Evolutionary conservation across 1,140 invertebrate species (phyloP).

Genomic region (Riptortus pedestris): DNA sequence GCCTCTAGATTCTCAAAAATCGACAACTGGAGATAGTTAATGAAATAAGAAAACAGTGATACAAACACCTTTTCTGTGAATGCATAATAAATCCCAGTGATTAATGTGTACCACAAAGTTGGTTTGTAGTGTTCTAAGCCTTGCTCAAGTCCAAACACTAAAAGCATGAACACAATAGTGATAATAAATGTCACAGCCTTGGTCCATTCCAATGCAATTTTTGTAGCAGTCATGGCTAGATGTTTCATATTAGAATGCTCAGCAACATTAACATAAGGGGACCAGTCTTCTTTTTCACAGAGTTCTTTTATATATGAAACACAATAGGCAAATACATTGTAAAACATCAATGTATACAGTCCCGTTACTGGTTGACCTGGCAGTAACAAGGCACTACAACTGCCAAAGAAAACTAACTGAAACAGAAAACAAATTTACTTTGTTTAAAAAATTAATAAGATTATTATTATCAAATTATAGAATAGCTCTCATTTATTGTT

Average conservation of each 20-base stretch:
- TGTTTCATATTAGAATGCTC: conserved; percentile 61
- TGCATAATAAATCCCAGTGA: conserved; percentile 59
- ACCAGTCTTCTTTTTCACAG: conserved; percentile 63
- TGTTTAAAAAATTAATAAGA: conserved; percentile 20
- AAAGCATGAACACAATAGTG: conserved; percentile 63
- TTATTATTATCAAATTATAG: background rate
- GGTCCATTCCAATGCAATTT: conserved; percentile 70
- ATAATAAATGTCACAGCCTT: conserved; percentile 70
- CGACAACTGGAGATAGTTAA: conserved; percentile 47
- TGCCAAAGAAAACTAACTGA: conserved; percentile 58
- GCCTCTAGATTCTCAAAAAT: conserved; percentile 53
- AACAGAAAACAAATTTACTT: conserved; percentile 34
- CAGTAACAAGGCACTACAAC: conserved; percentile 54
- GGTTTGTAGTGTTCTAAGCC: conserved; percentile 62
- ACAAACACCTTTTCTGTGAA: conserved; percentile 61
- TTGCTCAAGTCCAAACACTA: conserved; percentile 63
- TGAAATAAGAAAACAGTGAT: conserved; percentile 47
- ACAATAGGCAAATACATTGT: conserved; percentile 67
- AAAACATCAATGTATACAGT: conserved; percentile 68
- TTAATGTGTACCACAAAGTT: conserved; percentile 47
- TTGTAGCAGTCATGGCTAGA: conserved; percentile 68
- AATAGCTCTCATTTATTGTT: background rate
- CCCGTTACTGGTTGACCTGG: conserved; percentile 51
- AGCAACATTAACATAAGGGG: conserved; percentile 58
- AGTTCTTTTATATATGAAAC: conserved; percentile 61